Conservation (phyloP, 2,888 invertebrate genomes). For the Adelphocoris suturalis region DNA sequence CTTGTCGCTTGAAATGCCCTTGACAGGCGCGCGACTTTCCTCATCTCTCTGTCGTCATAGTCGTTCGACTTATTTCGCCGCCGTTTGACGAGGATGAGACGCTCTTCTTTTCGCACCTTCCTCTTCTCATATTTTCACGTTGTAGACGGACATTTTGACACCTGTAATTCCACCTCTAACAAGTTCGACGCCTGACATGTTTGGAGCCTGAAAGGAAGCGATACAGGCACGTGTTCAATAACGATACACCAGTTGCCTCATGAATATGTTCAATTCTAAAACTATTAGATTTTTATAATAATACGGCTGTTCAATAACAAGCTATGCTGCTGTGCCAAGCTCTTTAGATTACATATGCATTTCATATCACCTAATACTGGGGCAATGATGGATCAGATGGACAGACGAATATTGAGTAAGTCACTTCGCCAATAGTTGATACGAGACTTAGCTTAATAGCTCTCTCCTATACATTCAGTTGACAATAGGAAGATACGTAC, state of each 20-base stretch:
- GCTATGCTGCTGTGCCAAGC: too few species aligned
- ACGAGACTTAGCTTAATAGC: too few species aligned
- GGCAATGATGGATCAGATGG: too few species aligned
- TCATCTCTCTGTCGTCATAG: not conserved
- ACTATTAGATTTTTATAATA: too few species aligned
- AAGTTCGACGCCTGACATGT: not conserved
- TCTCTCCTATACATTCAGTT: too few species aligned
- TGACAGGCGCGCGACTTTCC: constrained; percentile 3
- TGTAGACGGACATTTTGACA: not conserved
- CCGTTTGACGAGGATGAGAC: constrained; percentile 11
- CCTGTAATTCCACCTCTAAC: not conserved
- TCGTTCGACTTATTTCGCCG: not conserved
- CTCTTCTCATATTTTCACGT: not conserved
- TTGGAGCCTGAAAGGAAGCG: not conserved
- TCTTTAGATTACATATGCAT: too few species aligned
- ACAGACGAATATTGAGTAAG: too few species aligned
- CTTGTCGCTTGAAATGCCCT: not conserved
- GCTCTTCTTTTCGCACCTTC: not conserved
- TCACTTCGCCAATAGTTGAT: too few species aligned
- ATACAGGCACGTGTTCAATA: constrained; percentile 23
- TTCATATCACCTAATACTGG: too few species aligned
- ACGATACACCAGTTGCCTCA: not conserved
- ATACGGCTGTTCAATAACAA: too few species aligned
- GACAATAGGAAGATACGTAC: too few species aligned
- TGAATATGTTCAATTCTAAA: too few species aligned